Base-by-base conservation (phyloP, 2,888 invertebrate genomes). In the Trichopoda pennipes region DNA sequence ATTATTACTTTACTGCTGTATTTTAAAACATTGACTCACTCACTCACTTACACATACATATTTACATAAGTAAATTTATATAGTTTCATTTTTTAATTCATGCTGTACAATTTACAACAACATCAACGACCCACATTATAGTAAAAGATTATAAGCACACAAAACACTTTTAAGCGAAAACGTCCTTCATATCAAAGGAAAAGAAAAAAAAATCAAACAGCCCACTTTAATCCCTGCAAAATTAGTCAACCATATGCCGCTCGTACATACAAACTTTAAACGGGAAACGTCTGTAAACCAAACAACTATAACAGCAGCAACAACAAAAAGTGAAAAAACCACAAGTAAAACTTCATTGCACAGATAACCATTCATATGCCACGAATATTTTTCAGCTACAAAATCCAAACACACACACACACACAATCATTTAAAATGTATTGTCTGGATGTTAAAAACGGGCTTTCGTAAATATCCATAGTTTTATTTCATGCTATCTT, bases 161-260 rank as follows among this genome's bases (percentile, higher is more conserved):
- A 73, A 53, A n/a, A 66, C 38, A 44, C 42, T 56, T 47, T 56
- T 32, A 66, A 28, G 66, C 49, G 51, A 63, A 75, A 76, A 81
- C 60, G 61, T 68, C 72, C 70, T 66, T 75, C 70, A 66, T 63
- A 60, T 61, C 68, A 80, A 63, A 70, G 16, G 23, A 17, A 63
- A 63, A 64, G 47, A 47, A 42, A 47, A 55, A 35, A 53, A 53
- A 63, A 17, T 49, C 35, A 66, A 70, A 47, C 69, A 81, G 60
- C 56, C 55, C 63, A 72, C 68, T 73, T 61, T 61, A 61, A 68
- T 69, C 69, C 58, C 51, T 49, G 55, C 58, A 70, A 74, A 63
- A 78, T 79, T 79, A 82, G 53, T 76, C 75, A 76, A 68, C 61
- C 79, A 75, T 82, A 79, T 75, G 79, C 70, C 70, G 47, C 53